These are phyloP conservation scores for Theretra japonica DNA, from an alignment of 2,888 invertebrate genomes.

Conservation along the genomic window DNA sequence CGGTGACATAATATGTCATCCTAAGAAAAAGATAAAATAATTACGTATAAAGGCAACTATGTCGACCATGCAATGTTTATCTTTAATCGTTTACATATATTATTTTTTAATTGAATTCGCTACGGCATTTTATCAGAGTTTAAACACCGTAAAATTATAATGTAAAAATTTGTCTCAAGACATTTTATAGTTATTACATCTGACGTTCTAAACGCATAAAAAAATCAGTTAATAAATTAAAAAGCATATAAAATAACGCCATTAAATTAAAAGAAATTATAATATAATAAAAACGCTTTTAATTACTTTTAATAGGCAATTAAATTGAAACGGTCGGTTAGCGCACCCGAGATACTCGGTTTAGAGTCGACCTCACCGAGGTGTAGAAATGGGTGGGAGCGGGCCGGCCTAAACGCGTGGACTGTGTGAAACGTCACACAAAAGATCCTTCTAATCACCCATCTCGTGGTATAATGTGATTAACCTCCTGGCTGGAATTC, in stretches of 20 bases:
- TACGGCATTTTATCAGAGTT: background rate
- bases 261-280: conserved; percentile 11
- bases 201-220: background rate
- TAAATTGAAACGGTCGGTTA: conserved; percentile 4
- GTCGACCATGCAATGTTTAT: conserved; percentile 4
- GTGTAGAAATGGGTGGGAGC: background rate
- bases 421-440: conserved; percentile 29
- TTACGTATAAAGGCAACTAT: conserved; percentile 11
- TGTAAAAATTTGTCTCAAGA: background rate
- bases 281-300: conserved; percentile 1
- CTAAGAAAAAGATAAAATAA: background rate
- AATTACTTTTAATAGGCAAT: conserved; percentile 16
- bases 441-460: conserved; percentile 30
- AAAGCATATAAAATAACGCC: conserved; percentile 1
- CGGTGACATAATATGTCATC: background rate
- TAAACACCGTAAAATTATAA: background rate
- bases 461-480: conserved; percentile 58
- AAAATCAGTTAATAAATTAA: conserved; percentile 13
- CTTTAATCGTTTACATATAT: background rate
- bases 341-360: background rate
- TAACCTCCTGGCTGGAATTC: conserved; percentile 61
- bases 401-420: background rate
- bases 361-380: conserved; percentile 5
- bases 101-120: background rate
- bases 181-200: background rate